A percentile compares a stretch with the other conserved stretches of the same genome.
phyloP scores from a whole-genome alignment of 2,888 invertebrate species.

The Strigamia maritima region DNA sequence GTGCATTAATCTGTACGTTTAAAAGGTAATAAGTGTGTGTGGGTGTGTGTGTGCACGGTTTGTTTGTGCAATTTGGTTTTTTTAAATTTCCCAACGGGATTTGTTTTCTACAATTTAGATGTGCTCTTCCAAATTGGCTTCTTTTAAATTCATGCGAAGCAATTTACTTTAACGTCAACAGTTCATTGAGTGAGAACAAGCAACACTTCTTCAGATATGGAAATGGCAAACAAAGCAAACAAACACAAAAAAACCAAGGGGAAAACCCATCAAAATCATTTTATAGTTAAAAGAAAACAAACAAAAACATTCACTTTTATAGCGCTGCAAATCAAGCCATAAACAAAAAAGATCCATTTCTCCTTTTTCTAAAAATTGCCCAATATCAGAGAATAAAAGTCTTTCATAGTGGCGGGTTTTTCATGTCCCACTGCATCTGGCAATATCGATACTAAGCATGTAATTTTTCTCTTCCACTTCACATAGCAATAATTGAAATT shows the following conservation, averaged over 20 bases:
- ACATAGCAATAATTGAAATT: constrained; percentile 23
- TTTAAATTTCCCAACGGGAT: constrained; percentile 31
- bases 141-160: constrained; percentile 28
- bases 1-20: constrained; percentile 18
- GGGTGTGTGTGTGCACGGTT: constrained; percentile 24
- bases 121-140: constrained; percentile 11
- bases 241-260: background rate
- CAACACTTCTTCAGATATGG: background rate
- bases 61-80: constrained; percentile 34
- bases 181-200: background rate
- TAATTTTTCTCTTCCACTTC: constrained; percentile 7
- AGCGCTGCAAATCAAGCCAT: background rate
- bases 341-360: constrained; percentile 6
- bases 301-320: background rate
- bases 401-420: background rate
- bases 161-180: constrained; percentile 26
- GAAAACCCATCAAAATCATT: background rate
- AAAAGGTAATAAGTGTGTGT: constrained; percentile 33
- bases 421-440: constrained; percentile 25
- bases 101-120: constrained; percentile 31
- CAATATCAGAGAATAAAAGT: constrained; percentile 11
- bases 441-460: background rate
- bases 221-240: background rate
- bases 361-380: background rate
- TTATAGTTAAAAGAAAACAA: constrained; percentile 2